Percentiles rank a stretch among this genome's conserved stretches.
These are phyloP conservation scores for Leptoclinus maculatus DNA, from an alignment of 2,797 vertebrate genomes.

Conservation along the genomic window DNA sequence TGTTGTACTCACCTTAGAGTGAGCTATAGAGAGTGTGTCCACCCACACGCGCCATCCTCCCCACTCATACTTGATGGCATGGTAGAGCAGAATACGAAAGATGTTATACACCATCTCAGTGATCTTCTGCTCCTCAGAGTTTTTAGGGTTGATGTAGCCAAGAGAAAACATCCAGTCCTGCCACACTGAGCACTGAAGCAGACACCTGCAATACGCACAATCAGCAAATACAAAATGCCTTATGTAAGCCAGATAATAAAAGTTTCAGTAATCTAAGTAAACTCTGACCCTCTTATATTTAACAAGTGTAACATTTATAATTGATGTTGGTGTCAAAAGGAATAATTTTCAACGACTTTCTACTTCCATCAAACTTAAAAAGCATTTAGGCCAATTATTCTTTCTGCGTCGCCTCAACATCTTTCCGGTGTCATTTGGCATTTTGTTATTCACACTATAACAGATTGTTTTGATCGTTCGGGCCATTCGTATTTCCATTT, in stretches of 20 bases:
- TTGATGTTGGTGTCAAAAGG: neutral
- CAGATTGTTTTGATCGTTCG: constrained; percentile 14
- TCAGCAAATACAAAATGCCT: neutral
- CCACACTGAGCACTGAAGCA: constrained; percentile 99
- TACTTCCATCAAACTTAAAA: neutral
- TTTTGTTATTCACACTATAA: constrained; percentile 6
- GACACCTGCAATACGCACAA: constrained; percentile 84
- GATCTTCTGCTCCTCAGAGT: constrained; percentile 95
- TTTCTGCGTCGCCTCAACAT: neutral
- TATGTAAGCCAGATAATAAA: neutral
- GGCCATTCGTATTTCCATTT: neutral
- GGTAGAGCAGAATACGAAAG: constrained; percentile 97
- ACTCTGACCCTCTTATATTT: neutral
- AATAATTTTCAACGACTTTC: neutral
- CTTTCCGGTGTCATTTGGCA: neutral
- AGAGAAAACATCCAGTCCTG: constrained; percentile 99
- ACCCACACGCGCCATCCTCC: constrained; percentile 99
- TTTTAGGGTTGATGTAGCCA: constrained; percentile 96
- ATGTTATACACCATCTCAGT: constrained; percentile 99
- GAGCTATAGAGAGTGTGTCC: constrained; percentile 97
- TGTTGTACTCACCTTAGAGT: constrained; percentile 92
- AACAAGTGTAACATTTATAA: neutral
- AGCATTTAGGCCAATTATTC: neutral
- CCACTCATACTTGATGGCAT: constrained; percentile 99
- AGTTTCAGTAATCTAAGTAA: neutral